These are phyloP conservation scores for Sciurus carolinensis DNA, from an alignment of 2,797 vertebrate species.

Conservation along the genomic window DNA sequence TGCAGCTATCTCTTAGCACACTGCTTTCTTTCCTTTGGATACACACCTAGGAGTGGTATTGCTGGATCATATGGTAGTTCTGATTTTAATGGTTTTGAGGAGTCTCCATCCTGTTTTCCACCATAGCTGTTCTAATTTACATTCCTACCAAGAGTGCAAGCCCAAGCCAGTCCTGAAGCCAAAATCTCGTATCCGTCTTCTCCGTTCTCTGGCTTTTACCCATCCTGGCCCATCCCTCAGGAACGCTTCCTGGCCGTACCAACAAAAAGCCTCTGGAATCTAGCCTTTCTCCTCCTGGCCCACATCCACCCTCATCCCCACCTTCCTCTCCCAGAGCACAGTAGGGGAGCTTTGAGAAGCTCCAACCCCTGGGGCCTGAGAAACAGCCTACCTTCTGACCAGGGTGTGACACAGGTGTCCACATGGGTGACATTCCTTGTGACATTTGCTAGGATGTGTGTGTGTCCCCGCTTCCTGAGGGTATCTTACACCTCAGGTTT, in stretches of 20 bases:
- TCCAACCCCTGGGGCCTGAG: not conserved
- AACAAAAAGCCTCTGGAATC: not conserved
- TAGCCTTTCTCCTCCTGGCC: not conserved
- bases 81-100: not conserved
- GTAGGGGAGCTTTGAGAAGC: not conserved
- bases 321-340: no score
- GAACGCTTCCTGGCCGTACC: not conserved
- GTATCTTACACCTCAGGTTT: not conserved
- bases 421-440: not conserved
- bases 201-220: not conserved
- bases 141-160: not conserved
- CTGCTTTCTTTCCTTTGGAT: not conserved
- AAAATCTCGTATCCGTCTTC: not conserved
- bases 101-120: not conserved
- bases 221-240: not conserved
- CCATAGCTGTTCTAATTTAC: not conserved
- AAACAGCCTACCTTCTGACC: not conserved
- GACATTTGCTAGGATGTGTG: not conserved
- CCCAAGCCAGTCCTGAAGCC: not conserved
- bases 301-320: fast-evolving
- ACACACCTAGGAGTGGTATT: not conserved
- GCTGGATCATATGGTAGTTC: not conserved
- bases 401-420: not conserved
- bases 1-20: not conserved
- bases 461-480: not conserved